Base-by-base conservation (phyloP, 2,113 vertebrate species). In the Motacilla tschutschensis region DNA sequence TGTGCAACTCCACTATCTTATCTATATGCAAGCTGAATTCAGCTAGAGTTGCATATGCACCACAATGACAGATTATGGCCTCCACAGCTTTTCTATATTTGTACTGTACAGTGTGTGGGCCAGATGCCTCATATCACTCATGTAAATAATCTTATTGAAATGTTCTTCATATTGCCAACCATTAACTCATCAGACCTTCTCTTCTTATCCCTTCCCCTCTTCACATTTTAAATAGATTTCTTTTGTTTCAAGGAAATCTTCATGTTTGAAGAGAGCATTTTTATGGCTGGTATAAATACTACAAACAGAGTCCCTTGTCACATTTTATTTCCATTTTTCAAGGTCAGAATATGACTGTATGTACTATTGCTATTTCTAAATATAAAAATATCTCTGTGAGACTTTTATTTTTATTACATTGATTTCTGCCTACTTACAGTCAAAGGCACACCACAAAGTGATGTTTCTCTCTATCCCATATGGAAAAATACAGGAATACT, bases 381-480 rank as follows among this genome's bases (percentile, higher is more conserved):
- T 78, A 83, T 47, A 89, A 93, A 92, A 94, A 50, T 46, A 88
- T 79, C 17, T 90, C 41, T 80, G 40, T 2, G 22, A 79, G 71
- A 90, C 63, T 93, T 95, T 95, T 92, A 70, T 90, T 96, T 94
- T 94, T 91, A 81, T 79, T 89, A 76, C 83, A 91, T n/a, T 88
- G 88, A 94, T 93, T 94, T 94, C 85, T 95, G 60, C 66, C 38
- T 83, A 46, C 57, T 90, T 95, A 73, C 43, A 84, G 31, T 82
- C 60, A 76, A 57, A 93, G 50, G 58, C 21, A 7, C 63, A 71
- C n/a, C 38, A 71, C 10, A 1, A 83, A 78, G 54, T 58, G 69
- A 17, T 74, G 28, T 55, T 74, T 60, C 38, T 82, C 76, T 53
- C 13, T 53, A 65, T 87, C 36, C 58, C 58, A 29, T 15, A 54